Evolutionary conservation across 2,797 vertebrate genomes (phyloP), one percentile per base, ranked within the genome.

Genomic region (Ispidina lecontei): DNA sequence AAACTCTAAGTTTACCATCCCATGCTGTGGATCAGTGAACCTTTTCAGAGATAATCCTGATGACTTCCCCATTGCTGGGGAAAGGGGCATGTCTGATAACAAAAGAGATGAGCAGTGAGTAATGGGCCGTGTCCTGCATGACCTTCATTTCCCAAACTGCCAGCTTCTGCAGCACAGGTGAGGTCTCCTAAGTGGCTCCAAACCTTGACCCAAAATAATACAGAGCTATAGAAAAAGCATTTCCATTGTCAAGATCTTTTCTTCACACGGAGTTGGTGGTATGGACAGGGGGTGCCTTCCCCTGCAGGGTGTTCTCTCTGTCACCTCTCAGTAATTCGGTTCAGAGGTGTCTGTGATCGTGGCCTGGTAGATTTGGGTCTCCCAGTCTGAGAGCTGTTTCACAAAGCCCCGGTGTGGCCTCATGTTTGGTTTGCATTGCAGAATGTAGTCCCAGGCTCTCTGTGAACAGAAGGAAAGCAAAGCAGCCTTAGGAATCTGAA

Each of bases 331-430:
- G 93, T 96, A 98, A 16, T 91, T 69, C 2, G 94, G 97, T 43
- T 97, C 97, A 12, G 95, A 96, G 75, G 98, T 49, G 5, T 99
- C 96, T 1, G 99, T 98, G 69, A 96, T 16, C 6, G 28, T 80
- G 3, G 22, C 43, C n/a, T 97, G 93, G 0, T 95, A 77, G 70
- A 97, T 68, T 20, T 80, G 87, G 55, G 96, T 77, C 95, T 99
- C 99, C 99, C 99, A 99, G 39, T 98, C 96, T 2, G 97, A 98
- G 56, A 99, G 98, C 97, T 99, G 98, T 64, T 97, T 85, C 49
- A 99, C 97, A 87, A 99, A 98, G 31, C 97, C 97, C 2, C 96
- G 94, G 87, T 98, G 98, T 14, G 98, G 98, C 65, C 98, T 97
- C 96, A 98, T 97, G 91, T 95, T 97, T 29, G 59, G 84, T 96